A percentile compares a stretch with the other conserved stretches of the same genome.
Conservation (phyloP, 2,888 invertebrate genomes). For the Andrena hattorfiana region DNA sequence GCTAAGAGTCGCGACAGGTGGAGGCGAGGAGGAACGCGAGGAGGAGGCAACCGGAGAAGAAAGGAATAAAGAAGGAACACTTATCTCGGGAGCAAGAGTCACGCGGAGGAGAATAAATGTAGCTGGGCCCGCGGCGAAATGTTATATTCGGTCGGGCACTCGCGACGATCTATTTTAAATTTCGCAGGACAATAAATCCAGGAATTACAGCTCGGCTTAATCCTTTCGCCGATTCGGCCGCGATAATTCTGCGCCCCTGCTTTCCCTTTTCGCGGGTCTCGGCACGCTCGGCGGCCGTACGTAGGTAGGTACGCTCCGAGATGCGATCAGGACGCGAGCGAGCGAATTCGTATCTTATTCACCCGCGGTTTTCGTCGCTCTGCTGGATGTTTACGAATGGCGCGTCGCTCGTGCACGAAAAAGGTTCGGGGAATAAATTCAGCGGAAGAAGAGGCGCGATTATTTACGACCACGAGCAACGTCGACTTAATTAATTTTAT, state of each 20-base stretch:
- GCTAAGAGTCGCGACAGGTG: slow-evolving; percentile 48
- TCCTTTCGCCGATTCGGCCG: slow-evolving; percentile 49
- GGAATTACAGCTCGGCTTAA: slow-evolving; percentile 41
- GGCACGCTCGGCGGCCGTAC: neutral
- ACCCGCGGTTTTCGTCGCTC: neutral
- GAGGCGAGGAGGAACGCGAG: slow-evolving; percentile 1
- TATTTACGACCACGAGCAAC: slow-evolving; percentile 35
- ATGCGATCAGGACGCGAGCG: slow-evolving; percentile 14
- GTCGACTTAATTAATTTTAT: slow-evolving; percentile 56
- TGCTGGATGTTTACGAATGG: slow-evolving; percentile 15
- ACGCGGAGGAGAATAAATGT: slow-evolving; percentile 52
- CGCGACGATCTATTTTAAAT: slow-evolving; percentile 47
- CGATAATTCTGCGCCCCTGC: slow-evolving; percentile 30
- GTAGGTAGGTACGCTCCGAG: neutral
- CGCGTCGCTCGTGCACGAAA: neutral
- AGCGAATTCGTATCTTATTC: slow-evolving; percentile 32
- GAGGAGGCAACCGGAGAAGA: neutral
- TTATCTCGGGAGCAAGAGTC: slow-evolving; percentile 48
- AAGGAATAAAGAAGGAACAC: neutral
- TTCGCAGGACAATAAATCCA: slow-evolving; percentile 50
- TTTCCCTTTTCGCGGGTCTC: neutral
- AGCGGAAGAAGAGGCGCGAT: slow-evolving; percentile 17
- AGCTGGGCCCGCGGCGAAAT: slow-evolving; percentile 16
- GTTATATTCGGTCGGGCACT: slow-evolving; percentile 25
- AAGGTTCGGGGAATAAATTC: slow-evolving; percentile 37